phyloP scores from a whole-genome alignment of 2,113 vertebrate species.

The Heptranchias perlo region DNA sequence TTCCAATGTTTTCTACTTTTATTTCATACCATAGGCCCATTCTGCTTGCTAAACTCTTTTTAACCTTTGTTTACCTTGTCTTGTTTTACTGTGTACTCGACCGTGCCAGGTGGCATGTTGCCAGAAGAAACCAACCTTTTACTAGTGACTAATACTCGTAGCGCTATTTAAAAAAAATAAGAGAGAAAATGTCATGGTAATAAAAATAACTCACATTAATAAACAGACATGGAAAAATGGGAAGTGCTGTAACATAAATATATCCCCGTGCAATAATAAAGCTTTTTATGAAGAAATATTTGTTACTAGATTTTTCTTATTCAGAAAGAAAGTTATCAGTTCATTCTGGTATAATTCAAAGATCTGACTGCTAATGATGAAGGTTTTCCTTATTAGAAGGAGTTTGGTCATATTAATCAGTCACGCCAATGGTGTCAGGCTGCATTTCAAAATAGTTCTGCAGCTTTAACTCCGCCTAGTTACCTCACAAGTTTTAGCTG shows the following conservation, averaged over 20 bases:
- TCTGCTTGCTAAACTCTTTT: neutral
- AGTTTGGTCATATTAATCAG: neutral
- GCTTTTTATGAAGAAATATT: conserved; percentile 35
- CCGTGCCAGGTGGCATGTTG: conserved; percentile 66
- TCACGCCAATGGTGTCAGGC: neutral
- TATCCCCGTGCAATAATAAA: neutral
- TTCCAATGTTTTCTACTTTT: conserved; percentile 4
- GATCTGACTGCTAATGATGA: neutral
- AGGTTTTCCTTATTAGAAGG: neutral
- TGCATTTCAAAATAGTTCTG: neutral
- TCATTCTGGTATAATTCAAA: neutral
- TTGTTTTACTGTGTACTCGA: conserved; percentile 90
- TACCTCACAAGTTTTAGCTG: neutral
- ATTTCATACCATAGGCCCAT: neutral
- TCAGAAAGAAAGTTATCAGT: neutral
- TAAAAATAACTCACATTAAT: neutral
- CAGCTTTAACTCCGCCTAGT: neutral
- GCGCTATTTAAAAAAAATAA: conserved; percentile 59
- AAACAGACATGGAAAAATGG: neutral
- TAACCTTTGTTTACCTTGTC: conserved; percentile 73
- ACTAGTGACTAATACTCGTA: conserved; percentile 77
- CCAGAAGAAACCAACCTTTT: conserved; percentile 80
- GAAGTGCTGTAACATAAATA: no score
- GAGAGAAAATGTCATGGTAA: neutral
- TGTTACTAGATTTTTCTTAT: neutral